Evolutionary conservation across 2,888 invertebrate genomes (phyloP).

Genomic region (Epinotia ramella): DNA sequence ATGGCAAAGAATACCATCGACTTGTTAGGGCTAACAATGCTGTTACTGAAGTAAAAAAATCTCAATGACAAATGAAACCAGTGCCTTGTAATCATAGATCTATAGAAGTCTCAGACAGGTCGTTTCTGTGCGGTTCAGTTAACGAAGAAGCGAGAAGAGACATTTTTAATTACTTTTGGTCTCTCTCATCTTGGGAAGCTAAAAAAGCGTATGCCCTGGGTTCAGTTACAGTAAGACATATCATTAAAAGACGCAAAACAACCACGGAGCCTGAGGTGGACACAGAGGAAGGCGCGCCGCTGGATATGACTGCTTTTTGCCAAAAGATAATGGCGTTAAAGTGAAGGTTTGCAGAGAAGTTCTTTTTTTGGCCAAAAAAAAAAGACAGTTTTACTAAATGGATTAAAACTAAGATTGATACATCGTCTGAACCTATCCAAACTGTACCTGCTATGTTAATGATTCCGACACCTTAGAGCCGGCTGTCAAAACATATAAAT

Average conservation of each 20-base stretch:
- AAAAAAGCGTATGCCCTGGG: background rate
- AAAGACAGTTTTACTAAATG: background rate
- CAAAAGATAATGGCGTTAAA: background rate
- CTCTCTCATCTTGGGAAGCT: background rate
- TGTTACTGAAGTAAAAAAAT: no score
- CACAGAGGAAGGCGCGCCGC: background rate
- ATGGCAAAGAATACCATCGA: no score
- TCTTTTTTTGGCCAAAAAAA: background rate
- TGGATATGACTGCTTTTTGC: no score
- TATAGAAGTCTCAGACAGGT: background rate
- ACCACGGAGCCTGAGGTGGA: background rate
- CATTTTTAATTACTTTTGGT: background rate
- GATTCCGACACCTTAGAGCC: no score
- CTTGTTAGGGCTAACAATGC: no score
- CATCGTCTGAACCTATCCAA: background rate
- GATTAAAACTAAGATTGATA: background rate
- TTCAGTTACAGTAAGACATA: background rate
- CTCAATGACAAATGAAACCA: no score
- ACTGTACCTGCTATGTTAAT: background rate
- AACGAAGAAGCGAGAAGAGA: background rate
- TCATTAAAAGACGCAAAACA: background rate
- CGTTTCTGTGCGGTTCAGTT: background rate
- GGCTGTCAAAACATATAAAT: no score
- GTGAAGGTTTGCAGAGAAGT: background rate
- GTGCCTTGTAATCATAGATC: no score